phyloP scores from a whole-genome alignment of 2,888 invertebrate species.

The Phortica okadai region DNA sequence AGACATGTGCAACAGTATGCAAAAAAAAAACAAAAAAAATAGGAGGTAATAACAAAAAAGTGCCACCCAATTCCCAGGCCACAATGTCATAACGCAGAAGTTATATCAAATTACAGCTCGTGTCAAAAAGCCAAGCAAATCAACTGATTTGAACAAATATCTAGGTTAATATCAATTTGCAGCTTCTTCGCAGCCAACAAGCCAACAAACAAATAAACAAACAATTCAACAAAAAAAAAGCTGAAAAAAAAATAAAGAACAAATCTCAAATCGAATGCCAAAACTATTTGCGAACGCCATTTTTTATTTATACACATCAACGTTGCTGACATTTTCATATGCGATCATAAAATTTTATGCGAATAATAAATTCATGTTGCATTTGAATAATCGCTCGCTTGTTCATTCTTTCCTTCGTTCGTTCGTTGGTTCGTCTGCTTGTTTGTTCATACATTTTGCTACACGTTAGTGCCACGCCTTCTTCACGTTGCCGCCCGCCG shows the following conservation, averaged over 20 bases:
- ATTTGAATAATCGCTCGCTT: slow-evolving; percentile 63
- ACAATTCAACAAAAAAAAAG: neutral
- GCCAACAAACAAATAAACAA: neutral
- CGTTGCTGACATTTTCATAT: slow-evolving; percentile 67
- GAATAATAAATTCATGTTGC: slow-evolving; percentile 69
- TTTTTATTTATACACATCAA: slow-evolving; percentile 24
- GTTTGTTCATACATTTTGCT: neutral
- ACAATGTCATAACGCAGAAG: too few species aligned
- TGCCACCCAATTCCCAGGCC: too few species aligned
- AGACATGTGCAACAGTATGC: neutral
- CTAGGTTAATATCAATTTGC: slow-evolving; percentile 16
- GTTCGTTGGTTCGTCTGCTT: slow-evolving; percentile 44
- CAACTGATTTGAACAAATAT: neutral
- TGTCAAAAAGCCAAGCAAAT: neutral
- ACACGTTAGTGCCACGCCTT: neutral
- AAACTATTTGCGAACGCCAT: slow-evolving; percentile 28
- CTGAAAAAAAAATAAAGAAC: neutral
- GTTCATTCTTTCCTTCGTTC: neutral
- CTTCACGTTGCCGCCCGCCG: neutral
- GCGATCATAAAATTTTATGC: slow-evolving; percentile 69
- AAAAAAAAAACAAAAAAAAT: too few species aligned
- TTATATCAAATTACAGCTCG: neutral
- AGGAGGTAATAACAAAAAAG: too few species aligned
- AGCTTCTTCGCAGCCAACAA: neutral
- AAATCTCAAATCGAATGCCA: slow-evolving; percentile 47